Conservation (phyloP, 2,888 invertebrate species). For the Ichneumon xanthorius region DNA sequence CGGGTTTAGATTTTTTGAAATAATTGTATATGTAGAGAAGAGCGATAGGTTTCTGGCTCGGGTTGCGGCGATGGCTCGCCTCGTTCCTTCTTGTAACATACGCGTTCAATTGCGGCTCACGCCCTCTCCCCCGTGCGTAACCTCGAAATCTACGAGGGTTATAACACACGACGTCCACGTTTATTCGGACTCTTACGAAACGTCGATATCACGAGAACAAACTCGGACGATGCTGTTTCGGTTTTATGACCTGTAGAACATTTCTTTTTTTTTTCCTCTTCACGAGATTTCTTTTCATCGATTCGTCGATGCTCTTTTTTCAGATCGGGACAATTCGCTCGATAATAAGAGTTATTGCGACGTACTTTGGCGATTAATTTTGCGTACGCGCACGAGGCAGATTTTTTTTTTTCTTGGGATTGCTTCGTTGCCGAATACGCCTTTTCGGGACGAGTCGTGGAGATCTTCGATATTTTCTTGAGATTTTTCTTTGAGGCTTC, state of each 20-base stretch:
- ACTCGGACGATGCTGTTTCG: slow-evolving; percentile 2
- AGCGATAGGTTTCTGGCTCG: neutral
- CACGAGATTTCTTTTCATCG: neutral
- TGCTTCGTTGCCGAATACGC: neutral
- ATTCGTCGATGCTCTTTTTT: neutral
- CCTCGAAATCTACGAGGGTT: slow-evolving; percentile 15
- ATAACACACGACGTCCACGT: slow-evolving; percentile 6
- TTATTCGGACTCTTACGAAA: slow-evolving; percentile 9
- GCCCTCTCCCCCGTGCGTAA: slow-evolving; percentile 18
- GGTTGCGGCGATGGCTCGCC: neutral
- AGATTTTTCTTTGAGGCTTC: no score
- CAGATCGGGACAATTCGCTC: neutral
- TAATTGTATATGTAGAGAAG: neutral
- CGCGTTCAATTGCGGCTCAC: neutral
- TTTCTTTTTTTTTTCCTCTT: neutral
- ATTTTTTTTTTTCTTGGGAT: neutral
- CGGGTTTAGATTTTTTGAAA: neutral
- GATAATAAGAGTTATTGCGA: neutral
- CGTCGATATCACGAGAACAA: neutral
- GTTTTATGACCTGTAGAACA: neutral
- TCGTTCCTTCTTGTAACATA: neutral
- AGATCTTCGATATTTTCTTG: no score
- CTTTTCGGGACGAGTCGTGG: no score
- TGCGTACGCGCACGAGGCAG: neutral
- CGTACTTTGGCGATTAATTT: neutral